These are phyloP conservation scores for Hecatera dysodea DNA, from an alignment of 2,888 invertebrate genomes.

Conservation along the genomic window DNA sequence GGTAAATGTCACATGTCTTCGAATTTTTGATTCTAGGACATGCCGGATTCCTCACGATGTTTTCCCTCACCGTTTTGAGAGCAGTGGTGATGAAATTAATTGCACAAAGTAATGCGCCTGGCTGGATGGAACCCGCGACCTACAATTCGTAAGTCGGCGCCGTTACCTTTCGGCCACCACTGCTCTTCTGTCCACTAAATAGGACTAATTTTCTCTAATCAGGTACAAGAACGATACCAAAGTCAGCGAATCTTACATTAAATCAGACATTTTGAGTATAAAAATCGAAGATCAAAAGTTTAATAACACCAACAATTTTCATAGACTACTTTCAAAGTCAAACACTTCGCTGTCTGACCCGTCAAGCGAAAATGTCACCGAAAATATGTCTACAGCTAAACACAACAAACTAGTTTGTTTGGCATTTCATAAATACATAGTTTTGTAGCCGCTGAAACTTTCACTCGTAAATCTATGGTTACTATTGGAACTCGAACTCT, in stretches of 20 bases:
- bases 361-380: constrained; percentile 32
- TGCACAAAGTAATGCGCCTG: too few species aligned
- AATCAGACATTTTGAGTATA: neutral
- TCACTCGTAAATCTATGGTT: neutral
- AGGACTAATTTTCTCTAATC: too few species aligned
- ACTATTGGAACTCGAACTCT: constrained; percentile 13
- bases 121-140: too few species aligned
- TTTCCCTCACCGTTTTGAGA: too few species aligned
- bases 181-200: too few species aligned
- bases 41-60: too few species aligned
- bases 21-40: too few species aligned
- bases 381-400: constrained; percentile 20
- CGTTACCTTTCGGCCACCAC: too few species aligned
- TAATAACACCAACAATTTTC: neutral
- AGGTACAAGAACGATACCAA: too few species aligned
- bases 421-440: constrained; percentile 54
- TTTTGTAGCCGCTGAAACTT: constrained; percentile 32
- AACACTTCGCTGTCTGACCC: constrained; percentile 15
- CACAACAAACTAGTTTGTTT: constrained; percentile 13
- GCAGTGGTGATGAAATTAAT: too few species aligned
- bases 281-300: neutral
- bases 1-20: too few species aligned
- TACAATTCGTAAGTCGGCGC: too few species aligned
- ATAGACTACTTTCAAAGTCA: constrained; percentile 18
- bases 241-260: neutral